A percentile compares a stretch with the other conserved stretches of the same genome.
Conservation (phyloP, 1,140 invertebrate genomes). For the Patella vulgata region DNA sequence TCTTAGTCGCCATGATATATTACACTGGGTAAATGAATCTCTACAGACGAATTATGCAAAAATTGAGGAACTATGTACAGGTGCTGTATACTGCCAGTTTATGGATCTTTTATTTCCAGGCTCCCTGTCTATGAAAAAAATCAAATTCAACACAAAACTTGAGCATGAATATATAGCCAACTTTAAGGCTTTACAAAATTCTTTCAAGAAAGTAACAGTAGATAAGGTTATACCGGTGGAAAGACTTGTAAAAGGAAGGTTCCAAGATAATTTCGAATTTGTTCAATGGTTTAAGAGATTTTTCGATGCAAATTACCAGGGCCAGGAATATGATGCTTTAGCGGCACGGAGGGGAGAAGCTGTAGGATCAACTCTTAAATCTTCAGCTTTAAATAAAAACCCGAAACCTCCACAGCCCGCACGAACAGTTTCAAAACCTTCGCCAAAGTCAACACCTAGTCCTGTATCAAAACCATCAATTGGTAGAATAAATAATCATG, state of each 20-base stretch:
- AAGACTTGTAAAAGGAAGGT: conserved; percentile 95
- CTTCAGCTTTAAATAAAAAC: conserved; percentile 62
- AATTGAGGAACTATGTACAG: conserved; percentile 95
- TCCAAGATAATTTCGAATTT: conserved; percentile 99
- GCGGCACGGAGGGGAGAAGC: conserved; percentile 83
- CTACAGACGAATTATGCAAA: conserved; percentile 93
- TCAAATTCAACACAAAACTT: conserved; percentile 98
- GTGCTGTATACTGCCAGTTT: conserved; percentile 97
- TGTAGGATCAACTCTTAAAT: conserved; percentile 70
- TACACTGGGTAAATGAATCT: conserved; percentile 98
- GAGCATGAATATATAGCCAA: conserved; percentile 99
- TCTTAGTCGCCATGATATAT: conserved; percentile 97
- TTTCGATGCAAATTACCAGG: conserved; percentile 99
- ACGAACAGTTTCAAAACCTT: neutral
- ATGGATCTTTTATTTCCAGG: conserved; percentile 99
- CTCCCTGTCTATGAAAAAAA: conserved; percentile 85
- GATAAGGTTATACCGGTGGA: conserved; percentile 99
- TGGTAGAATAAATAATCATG: too few species aligned
- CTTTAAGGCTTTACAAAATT: conserved; percentile 97
- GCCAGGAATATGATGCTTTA: conserved; percentile 86
- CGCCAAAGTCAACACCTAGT: too few species aligned
- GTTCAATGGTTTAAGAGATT: conserved; percentile 99
- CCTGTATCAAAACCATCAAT: too few species aligned
- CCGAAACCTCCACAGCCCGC: conserved; percentile 18
- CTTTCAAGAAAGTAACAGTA: conserved; percentile 96